These are phyloP conservation scores for Sarcophilus harrisii DNA, from an alignment of 2,797 vertebrate genomes.

Conservation along the genomic window DNA sequence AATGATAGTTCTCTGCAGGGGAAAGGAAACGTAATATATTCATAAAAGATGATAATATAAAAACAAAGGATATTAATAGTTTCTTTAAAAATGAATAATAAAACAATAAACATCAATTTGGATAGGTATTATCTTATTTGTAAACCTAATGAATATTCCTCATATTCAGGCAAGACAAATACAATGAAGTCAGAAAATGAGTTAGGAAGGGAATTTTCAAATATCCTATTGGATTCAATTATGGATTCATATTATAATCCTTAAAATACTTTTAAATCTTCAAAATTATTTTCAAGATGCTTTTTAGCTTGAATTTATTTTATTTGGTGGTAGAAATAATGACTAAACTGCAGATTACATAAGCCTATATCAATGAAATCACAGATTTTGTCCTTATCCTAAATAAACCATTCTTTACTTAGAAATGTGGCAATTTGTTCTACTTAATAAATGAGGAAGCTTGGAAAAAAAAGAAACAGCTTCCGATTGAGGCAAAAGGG, in stretches of 20 bases:
- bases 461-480: neutral
- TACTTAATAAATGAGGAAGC: neutral
- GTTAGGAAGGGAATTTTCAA: neutral
- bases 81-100: neutral
- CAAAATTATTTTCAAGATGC: neutral
- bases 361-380: neutral
- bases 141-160: neutral
- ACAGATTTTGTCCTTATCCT: neutral
- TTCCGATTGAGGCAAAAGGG: neutral
- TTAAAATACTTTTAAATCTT: neutral
- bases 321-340: neutral
- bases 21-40: neutral
- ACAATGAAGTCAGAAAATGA: neutral
- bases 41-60: neutral
- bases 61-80: neutral
- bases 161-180: neutral
- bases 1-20: neutral
- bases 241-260: neutral
- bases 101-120: neutral
- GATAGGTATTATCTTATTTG: neutral
- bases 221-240: neutral
- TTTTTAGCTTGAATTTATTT: neutral
- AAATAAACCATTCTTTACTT: neutral
- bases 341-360: neutral
- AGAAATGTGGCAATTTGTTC: neutral